Conservation (phyloP, 2,888 invertebrate species). For the Plusia festucae region DNA sequence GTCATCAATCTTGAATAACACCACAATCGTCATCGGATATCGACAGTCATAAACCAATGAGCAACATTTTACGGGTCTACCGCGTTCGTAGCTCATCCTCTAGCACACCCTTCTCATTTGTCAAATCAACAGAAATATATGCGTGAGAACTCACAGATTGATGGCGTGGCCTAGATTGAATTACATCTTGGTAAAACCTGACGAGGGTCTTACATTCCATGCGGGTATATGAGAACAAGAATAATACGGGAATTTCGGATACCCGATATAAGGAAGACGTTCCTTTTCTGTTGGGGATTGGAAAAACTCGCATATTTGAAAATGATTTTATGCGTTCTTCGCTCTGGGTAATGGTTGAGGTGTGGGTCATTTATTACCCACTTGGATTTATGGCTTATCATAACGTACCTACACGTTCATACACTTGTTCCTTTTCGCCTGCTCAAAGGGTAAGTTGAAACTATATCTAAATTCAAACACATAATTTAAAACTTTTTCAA, state of each 20-base stretch:
- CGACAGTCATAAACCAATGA: conserved; percentile 54
- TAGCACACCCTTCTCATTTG: conserved; percentile 88
- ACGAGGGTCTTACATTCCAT: conserved; percentile 86
- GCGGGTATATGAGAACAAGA: conserved; percentile 79
- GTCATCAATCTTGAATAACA: background rate
- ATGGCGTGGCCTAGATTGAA: conserved; percentile 88
- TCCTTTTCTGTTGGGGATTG: conserved; percentile 47
- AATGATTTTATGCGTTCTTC: conserved; percentile 30
- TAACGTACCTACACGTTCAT: background rate
- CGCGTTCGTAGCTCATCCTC: conserved; percentile 73
- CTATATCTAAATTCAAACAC: background rate
- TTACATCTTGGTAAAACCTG: conserved; percentile 86
- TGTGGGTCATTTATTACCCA: conserved; percentile 8
- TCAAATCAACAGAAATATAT: conserved; percentile 89
- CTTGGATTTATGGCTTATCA: conserved; percentile 5
- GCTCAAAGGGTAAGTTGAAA: background rate
- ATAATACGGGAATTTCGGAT: conserved; percentile 80
- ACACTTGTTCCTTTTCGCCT: background rate
- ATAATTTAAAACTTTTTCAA: background rate
- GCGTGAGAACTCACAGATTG: conserved; percentile 88
- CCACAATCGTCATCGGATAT: conserved; percentile 30
- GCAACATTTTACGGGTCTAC: conserved; percentile 70
- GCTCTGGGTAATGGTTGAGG: conserved; percentile 19
- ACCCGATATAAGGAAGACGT: conserved; percentile 66
- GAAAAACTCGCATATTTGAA: conserved; percentile 48